Conservation (phyloP, 2,888 invertebrate genomes). For the Elmis aenea region DNA sequence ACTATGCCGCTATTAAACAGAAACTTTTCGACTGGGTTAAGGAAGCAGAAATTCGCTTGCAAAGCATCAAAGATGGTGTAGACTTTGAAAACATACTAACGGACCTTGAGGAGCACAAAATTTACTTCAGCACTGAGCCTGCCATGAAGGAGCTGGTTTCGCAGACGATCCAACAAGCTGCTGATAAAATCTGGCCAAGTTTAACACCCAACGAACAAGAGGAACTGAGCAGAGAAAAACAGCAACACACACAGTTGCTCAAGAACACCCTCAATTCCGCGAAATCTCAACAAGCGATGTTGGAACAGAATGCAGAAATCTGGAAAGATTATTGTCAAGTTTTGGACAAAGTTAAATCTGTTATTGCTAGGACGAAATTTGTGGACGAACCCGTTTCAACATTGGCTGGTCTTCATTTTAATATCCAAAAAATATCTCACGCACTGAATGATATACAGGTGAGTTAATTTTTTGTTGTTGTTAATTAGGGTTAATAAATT, state of each 20-base stretch:
- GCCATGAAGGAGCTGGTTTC: conserved; percentile 75
- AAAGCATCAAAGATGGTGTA: conserved; percentile 76
- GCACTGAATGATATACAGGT: conserved; percentile 71
- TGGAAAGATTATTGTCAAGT: conserved; percentile 82
- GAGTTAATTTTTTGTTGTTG: conserved; percentile 45
- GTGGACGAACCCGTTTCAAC: conserved; percentile 75
- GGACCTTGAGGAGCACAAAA: conserved; percentile 82
- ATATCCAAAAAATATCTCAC: conserved; percentile 76
- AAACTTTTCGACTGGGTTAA: conserved; percentile 79
- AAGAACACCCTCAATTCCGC: conserved; percentile 81
- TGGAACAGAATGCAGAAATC: conserved; percentile 77
- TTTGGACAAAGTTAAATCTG: conserved; percentile 70
- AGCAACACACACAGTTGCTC: conserved; percentile 73
- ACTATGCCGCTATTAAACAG: conserved; percentile 71
- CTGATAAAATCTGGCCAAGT: conserved; percentile 86
- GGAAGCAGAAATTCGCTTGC: conserved; percentile 72
- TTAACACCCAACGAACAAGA: conserved; percentile 75
- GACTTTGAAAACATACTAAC: conserved; percentile 80
- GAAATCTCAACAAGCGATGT: conserved; percentile 69
- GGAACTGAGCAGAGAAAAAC: conserved; percentile 74
- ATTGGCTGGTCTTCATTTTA: conserved; percentile 75
- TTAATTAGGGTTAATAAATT: too few species aligned
- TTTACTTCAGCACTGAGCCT: conserved; percentile 75
- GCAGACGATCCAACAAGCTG: conserved; percentile 75
- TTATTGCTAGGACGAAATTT: conserved; percentile 69